Evolutionary conservation across 2,113 vertebrate genomes (phyloP), one percentile per base, ranked within the genome.

Genomic region (Bostrychus sinensis): DNA sequence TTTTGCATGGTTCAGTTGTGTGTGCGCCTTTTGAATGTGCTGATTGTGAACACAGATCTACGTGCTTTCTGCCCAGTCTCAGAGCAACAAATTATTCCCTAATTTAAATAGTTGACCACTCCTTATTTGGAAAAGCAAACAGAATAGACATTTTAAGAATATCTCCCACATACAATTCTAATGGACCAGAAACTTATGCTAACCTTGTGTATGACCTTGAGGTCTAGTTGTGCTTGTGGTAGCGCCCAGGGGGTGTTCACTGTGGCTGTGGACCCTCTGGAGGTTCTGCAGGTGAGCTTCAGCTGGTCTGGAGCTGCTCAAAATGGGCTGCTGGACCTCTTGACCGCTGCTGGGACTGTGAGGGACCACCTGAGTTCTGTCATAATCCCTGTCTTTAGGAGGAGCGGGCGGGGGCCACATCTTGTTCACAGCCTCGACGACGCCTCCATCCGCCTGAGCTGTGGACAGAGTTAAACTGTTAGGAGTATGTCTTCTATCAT

Each of bases 371-470:
- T 62, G 56, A 60, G 56, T 22, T 9, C 54, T 43, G 10, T 48
- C 69, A 2, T 55, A 28, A 7, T 66, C 77, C 41, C 45, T 43
- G 28, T 90, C 83, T 56, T 81, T 72, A 1, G 87, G 91, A 14
- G 32, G 17, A 14, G 89, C 80, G 7, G 92, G 92, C 32, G 92
- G 91, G 0, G 92, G 91, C 91, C 91, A 93, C 91, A 90, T 90
- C 82, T 90, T 92, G 89, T 93, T 78, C 23, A 89, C 83, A 0
- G 80, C 78, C 1, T 93, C 91, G 0, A 92, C 77, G 2, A 19
- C 75, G 0, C 48, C 26, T 12, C 56, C 68, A 2, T 57, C 79
- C 1, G 72, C 53, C 22, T 76, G 83, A 54, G 19, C 82, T 79
- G 53, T 42, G 56, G 70, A 7, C 11, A 36, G 30, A 45, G 0